Conservation (phyloP, 2,113 vertebrate genomes). For the Microcebus griseorufus region DNA sequence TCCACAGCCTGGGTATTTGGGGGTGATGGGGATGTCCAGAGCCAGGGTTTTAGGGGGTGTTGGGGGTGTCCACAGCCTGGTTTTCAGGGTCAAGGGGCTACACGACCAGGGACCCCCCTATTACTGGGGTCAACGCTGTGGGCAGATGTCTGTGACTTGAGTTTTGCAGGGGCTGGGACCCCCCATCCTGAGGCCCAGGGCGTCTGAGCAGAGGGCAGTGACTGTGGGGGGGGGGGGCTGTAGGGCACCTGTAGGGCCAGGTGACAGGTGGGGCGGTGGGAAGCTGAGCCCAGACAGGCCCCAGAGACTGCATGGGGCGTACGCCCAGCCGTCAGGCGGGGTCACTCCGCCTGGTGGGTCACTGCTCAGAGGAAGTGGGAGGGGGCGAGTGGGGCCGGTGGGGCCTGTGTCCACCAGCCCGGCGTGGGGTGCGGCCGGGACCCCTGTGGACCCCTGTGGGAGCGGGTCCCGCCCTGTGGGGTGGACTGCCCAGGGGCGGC, state of each 20-base stretch:
- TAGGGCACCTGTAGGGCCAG: accelerated
- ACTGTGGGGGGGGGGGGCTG: accelerated
- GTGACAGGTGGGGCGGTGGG: accelerated
- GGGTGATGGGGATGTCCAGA: too few species aligned
- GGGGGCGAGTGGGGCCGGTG: background rate
- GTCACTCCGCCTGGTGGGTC: background rate
- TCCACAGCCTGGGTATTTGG: too few species aligned
- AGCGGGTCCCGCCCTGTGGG: background rate
- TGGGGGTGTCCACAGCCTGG: background rate
- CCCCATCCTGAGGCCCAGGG: background rate
- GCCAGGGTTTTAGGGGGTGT: too few species aligned
- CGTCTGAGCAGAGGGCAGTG: background rate
- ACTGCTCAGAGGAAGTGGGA: accelerated
- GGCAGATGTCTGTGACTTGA: background rate
- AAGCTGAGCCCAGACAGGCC: accelerated
- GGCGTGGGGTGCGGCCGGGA: background rate
- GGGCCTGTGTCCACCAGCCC: background rate
- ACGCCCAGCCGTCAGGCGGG: accelerated
- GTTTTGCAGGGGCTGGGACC: too few species aligned
- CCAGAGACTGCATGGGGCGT: accelerated
- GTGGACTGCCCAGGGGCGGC: too few species aligned
- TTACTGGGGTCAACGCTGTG: background rate
- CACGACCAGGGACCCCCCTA: background rate
- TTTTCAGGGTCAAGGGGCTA: background rate
- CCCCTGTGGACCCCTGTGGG: background rate